These are phyloP conservation scores for Aromia moschata DNA, from an alignment of 2,888 invertebrate species.

Conservation along the genomic window DNA sequence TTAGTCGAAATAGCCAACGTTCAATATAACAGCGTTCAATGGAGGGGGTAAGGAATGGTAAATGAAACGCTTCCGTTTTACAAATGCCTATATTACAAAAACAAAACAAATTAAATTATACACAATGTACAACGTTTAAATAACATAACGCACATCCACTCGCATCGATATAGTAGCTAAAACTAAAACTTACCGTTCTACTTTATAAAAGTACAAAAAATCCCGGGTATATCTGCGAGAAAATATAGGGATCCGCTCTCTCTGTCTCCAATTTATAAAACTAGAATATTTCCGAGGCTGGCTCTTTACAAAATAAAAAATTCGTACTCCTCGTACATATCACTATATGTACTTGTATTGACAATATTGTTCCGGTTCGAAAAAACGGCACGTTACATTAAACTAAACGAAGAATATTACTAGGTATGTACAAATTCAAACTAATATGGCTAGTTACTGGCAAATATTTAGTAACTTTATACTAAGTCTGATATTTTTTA, in stretches of 20 bases:
- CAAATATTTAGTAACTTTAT: constrained; percentile 36
- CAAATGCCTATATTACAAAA: constrained; percentile 57
- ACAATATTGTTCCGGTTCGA: constrained; percentile 1
- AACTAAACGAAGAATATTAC: constrained; percentile 11
- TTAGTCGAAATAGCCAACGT: no score
- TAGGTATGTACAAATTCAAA: constrained; percentile 37
- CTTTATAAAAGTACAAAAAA: constrained; percentile 61
- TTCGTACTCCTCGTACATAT: no score
- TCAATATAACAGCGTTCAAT: no score
- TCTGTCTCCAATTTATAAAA: constrained; percentile 45
- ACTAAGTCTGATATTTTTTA: constrained; percentile 29
- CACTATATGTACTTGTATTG: no score
- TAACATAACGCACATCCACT: constrained; percentile 36
- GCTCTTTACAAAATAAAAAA: constrained; percentile 40
- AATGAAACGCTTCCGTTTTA: constrained; percentile 38
- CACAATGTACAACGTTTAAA: constrained; percentile 54
- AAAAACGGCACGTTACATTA: constrained; percentile 2
- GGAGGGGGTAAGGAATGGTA: background rate
- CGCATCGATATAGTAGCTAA: constrained; percentile 2
- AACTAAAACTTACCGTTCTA: constrained; percentile 23
- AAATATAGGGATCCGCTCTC: constrained; percentile 56
- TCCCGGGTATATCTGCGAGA: constrained; percentile 58
- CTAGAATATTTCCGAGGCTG: constrained; percentile 41
- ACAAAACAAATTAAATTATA: constrained; percentile 54
- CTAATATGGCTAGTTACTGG: constrained; percentile 54